Evolutionary conservation across 2,797 vertebrate species (phyloP).

Genomic region (Mycteria americana): DNA sequence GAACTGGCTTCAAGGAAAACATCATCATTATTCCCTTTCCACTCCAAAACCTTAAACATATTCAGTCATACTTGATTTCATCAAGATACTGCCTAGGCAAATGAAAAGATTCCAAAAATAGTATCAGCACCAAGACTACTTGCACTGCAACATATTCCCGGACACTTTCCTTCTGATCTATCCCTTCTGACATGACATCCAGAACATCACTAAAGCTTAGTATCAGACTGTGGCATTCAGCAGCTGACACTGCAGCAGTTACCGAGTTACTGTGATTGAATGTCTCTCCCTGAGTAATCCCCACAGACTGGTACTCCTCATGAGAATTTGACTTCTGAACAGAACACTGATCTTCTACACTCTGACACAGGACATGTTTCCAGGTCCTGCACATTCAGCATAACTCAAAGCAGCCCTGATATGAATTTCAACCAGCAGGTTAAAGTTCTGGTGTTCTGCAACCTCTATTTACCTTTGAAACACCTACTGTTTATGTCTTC

Average conservation of each 20-base stretch:
- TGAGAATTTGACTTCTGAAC: neutral
- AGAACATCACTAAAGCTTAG: neutral
- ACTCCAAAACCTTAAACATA: neutral
- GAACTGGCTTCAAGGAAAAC: neutral
- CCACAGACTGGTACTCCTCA: rapidly evolving
- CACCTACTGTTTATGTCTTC: neutral
- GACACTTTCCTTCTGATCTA: neutral
- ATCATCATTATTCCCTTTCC: neutral
- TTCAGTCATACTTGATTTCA: neutral
- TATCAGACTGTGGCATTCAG: neutral
- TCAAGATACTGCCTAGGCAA: neutral
- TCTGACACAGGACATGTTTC: rapidly evolving
- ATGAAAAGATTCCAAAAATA: neutral
- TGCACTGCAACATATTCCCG: neutral
- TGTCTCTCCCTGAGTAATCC: neutral
- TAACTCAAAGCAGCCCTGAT: neutral
- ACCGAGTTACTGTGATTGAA: neutral
- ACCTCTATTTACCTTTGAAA: neutral
- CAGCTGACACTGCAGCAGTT: neutral
- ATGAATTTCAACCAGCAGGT: neutral
- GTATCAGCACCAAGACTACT: neutral
- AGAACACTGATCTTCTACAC: neutral
- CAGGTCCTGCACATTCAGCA: neutral
- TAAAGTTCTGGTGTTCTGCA: neutral
- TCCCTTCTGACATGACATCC: neutral